Base-by-base conservation (phyloP, 2,797 vertebrate genomes). In the Denticeps clupeoides region DNA sequence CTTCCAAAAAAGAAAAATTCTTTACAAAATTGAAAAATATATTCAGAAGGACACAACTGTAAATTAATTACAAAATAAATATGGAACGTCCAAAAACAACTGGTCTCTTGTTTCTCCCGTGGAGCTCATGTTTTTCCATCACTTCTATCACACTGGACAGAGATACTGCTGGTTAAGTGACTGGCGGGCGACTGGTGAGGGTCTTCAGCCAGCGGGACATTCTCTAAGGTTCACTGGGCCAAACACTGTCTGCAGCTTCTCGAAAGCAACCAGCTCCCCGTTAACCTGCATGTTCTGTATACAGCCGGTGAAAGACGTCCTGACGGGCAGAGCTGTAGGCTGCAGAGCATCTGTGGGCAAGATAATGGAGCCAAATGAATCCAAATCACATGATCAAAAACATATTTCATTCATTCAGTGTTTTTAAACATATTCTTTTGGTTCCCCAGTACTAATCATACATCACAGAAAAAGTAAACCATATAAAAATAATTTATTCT, bases 201-300 rank as follows among this genome's bases (percentile, higher is more conserved):
- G 15, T 26, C 11, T 53, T 82, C 74, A 90, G 56, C 77, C 64
- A 0, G 37, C 61, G 2, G 90, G 89, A 72, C 93, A 97, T 45
- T 90, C 88, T 1, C 74, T 85, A 60, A 90, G 72, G 64, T 82
- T 91, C 59, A 95, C 82, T 10, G 58, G 63, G 2, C 93, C 93
- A 0, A 80, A 82, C 31, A 83, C 79, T n/a, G 75, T 67, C 0
- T 77, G 48, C 11, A 84, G 73, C 54, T 76, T 84, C 40, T 82
- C 72, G 8, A 82, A 68, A 49, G 80, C 77, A 33, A 92, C 45
- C 0, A 60, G 54, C 2, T 79, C 67, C 7, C 78, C 59, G 32
- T 92, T 91, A 71, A 96, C 63, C 32, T 35, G 72, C 67, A 93
- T 65, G 61, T 85, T 81, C 69, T 69, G 78, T 65, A 97, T 78